Percentiles rank a stretch among this genome's conserved stretches.
phyloP scores from a whole-genome alignment of 2,113 vertebrate genomes.

The Sylvilagus bachmani region DNA sequence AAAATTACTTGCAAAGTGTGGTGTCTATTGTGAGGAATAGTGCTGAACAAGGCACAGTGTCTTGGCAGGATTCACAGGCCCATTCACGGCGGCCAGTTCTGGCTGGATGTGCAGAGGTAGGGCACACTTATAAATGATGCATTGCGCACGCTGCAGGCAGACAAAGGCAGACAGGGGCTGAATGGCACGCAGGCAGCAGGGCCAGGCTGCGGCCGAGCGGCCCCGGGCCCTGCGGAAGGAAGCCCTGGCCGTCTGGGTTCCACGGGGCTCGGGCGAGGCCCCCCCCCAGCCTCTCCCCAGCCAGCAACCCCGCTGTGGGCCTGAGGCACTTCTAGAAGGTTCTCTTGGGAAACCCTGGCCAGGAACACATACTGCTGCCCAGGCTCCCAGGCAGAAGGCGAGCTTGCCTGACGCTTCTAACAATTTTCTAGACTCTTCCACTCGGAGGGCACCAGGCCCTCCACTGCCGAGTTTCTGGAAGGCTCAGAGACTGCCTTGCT shows the following conservation, averaged over 20 bases:
- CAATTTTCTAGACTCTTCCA: not conserved
- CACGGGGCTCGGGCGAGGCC: not conserved
- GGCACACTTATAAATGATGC: slow-evolving; percentile 96
- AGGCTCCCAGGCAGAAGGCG: fast-evolving
- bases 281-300: not conserved
- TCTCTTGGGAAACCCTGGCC: not conserved
- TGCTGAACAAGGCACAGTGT: slow-evolving; percentile 96
- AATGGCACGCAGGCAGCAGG: slow-evolving; percentile 93
- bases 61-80: slow-evolving; percentile 97
- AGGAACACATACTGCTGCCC: fast-evolving
- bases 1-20: slow-evolving; percentile 99
- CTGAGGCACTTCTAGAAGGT: not conserved
- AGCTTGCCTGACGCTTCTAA: not conserved
- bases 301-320: fast-evolving
- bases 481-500: not conserved
- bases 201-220: slow-evolving; percentile 91
- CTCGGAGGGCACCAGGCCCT: not conserved
- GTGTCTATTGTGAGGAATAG: slow-evolving; percentile 98
- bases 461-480: not conserved
- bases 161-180: slow-evolving; percentile 95
- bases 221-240: slow-evolving; percentile 87
- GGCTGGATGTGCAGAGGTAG: slow-evolving; percentile 95
- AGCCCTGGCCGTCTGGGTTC: too few species aligned
- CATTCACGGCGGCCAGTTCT: slow-evolving; percentile 93
- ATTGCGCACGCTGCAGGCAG: slow-evolving; percentile 96